Base-by-base conservation (phyloP, 2,113 vertebrate species). In the Rostratula benghalensis region DNA sequence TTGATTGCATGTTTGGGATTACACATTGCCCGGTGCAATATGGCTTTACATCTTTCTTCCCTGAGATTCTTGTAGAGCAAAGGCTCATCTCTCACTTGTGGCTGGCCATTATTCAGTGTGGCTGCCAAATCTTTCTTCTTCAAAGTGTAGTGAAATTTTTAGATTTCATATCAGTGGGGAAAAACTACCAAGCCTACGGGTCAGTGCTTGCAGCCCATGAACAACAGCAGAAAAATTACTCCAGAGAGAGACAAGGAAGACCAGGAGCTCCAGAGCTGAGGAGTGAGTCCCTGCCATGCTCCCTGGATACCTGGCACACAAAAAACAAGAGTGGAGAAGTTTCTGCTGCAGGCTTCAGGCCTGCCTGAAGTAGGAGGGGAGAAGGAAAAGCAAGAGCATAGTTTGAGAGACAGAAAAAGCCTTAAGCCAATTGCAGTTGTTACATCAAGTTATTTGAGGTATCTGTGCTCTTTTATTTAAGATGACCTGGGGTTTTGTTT, bases 61-160 rank as follows among this genome's bases (percentile, higher is more conserved):
- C 67, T 28, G 28, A 37, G 56, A 57, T 59, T n/a, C 22, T 41
- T 50, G 45, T 43, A 37, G 28, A 81, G 25, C 7, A 70, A 91
- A 50, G 13, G 13, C 2, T 71, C 4, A 27, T 70, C 21, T 78
- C 12, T 67, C 30, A 10, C 14, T 80, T 79, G 24, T 13, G 24
- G 24, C 13, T 67, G 30, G 56, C 27, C 28, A 5, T 37, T 78
- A 37, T 16, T 60, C 70, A 65, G 0, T 0, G 3, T 25, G 18
- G 37, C 7, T 89, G 51, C 21, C 3, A 1, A 59, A 56, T 78
- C 54, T 46, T 77, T 61, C 28, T 19, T 83, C 31, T 94, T 80
- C 27, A 39, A 87, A 75, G 23, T 68, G 33, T 30, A 54, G 10
- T 13, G 51, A 64, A 35, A 21, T 39, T 83, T 87, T 86, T 37